These are phyloP conservation scores for Vidua macroura DNA, from an alignment of 2,113 vertebrate species.

Conservation along the genomic window DNA sequence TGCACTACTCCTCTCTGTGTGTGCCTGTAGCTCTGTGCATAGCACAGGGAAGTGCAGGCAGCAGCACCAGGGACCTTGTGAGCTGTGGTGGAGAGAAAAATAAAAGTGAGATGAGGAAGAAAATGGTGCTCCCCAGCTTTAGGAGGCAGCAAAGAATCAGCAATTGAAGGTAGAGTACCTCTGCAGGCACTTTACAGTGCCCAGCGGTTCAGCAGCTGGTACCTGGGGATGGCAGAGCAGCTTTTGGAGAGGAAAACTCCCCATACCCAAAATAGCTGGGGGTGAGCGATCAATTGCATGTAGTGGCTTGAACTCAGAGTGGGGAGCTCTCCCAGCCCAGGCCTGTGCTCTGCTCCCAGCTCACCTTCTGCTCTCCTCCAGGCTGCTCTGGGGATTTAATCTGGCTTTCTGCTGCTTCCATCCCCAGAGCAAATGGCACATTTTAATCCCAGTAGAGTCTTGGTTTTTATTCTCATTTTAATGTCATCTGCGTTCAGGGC, in stretches of 20 bases:
- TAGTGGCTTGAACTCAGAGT: not conserved
- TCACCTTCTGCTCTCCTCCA: not conserved
- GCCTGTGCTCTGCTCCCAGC: not conserved
- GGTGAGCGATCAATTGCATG: not conserved
- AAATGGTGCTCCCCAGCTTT: not conserved
- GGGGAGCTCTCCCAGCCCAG: not conserved
- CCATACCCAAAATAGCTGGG: not conserved
- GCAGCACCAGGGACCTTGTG: not conserved
- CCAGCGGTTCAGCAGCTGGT: not conserved
- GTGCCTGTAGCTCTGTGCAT: not conserved
- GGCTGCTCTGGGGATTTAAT: slow-evolving; percentile 30
- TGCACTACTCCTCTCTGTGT: not conserved
- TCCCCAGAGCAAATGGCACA: slow-evolving; percentile 16
- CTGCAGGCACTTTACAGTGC: not conserved
- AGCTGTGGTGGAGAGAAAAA: not conserved
- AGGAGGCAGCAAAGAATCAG: not conserved
- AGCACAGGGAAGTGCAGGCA: not conserved
- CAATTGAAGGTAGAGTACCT: not conserved
- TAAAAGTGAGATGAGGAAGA: not conserved
- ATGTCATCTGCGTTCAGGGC: not conserved
- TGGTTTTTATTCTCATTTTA: not conserved
- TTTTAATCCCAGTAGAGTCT: slow-evolving; percentile 41
- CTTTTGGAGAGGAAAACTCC: not conserved
- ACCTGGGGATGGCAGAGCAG: not conserved
- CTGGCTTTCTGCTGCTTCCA: slow-evolving; percentile 20